phyloP scores from a whole-genome alignment of 2,113 vertebrate genomes.

The Pica pica region DNA sequence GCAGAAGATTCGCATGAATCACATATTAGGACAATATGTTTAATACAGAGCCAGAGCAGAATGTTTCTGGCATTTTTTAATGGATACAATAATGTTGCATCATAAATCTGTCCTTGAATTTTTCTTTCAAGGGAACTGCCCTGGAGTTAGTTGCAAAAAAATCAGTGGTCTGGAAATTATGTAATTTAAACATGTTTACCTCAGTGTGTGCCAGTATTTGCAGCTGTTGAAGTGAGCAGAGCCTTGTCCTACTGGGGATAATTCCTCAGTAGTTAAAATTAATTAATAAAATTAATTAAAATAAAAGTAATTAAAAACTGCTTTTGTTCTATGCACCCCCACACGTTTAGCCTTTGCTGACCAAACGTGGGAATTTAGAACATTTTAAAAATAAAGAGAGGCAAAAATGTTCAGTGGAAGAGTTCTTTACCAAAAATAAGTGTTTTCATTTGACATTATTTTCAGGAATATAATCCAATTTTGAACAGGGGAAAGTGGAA shows the following conservation, averaged over 20 bases:
- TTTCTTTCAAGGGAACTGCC: constrained; percentile 60
- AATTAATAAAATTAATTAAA: too few relatives aligned
- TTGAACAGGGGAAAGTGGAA: neutral
- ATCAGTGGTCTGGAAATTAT: constrained; percentile 57
- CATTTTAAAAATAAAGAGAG: neutral
- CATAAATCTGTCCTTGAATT: constrained; percentile 52
- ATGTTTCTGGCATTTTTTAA: constrained; percentile 23
- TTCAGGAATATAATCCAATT: neutral
- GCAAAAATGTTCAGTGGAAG: neutral
- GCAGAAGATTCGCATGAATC: neutral
- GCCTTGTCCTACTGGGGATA: neutral
- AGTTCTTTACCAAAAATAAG: neutral
- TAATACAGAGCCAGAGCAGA: neutral
- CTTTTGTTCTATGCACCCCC: neutral
- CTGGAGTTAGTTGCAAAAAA: constrained; percentile 56
- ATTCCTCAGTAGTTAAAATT: neutral
- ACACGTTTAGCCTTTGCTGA: neutral
- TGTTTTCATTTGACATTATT: neutral
- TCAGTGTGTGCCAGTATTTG: constrained; percentile 32
- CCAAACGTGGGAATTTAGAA: neutral
- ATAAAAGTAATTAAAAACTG: neutral
- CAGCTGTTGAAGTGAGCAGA: constrained; percentile 29
- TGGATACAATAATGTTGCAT: constrained; percentile 3
- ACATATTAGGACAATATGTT: neutral
- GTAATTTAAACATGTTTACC: constrained; percentile 63